phyloP scores from a whole-genome alignment of 2,888 invertebrate species.

The Podotricha telesiphe region DNA sequence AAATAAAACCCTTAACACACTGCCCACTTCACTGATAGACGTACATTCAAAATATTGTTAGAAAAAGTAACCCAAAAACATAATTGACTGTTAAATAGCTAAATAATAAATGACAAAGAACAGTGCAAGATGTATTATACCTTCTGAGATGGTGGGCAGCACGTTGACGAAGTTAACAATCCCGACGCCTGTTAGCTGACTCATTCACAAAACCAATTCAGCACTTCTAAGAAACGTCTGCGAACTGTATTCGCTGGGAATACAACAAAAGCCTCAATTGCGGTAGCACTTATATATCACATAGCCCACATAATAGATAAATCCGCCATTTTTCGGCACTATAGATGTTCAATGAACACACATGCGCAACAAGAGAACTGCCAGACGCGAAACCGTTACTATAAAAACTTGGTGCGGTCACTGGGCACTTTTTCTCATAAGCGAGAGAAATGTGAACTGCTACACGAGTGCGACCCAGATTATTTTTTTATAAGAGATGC shows the following conservation, averaged over 20 bases:
- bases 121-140: constrained; percentile 54
- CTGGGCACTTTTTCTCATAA: constrained; percentile 66
- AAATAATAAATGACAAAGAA: constrained; percentile 24
- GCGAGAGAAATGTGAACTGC: constrained; percentile 66
- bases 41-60: neutral
- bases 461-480: constrained; percentile 72
- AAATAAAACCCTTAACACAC: constrained; percentile 11
- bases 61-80: neutral
- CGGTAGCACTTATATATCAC: constrained; percentile 58
- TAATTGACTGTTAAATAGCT: neutral
- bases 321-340: constrained; percentile 60
- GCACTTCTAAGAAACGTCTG: constrained; percentile 65
- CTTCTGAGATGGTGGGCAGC: constrained; percentile 81
- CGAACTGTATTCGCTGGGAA: constrained; percentile 52
- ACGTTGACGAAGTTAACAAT: constrained; percentile 81
- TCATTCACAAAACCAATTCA: constrained; percentile 78
- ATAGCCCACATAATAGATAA: constrained; percentile 76
- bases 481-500: constrained; percentile 53
- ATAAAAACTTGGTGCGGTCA: constrained; percentile 57
- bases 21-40: neutral
- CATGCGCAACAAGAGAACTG: constrained; percentile 44
- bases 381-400: constrained; percentile 51
- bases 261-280: constrained; percentile 50
- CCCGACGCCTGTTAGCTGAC: constrained; percentile 81
- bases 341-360: constrained; percentile 58